phyloP scores from a whole-genome alignment of 2,888 invertebrate genomes.

The Trissolcus brochymenae region DNA sequence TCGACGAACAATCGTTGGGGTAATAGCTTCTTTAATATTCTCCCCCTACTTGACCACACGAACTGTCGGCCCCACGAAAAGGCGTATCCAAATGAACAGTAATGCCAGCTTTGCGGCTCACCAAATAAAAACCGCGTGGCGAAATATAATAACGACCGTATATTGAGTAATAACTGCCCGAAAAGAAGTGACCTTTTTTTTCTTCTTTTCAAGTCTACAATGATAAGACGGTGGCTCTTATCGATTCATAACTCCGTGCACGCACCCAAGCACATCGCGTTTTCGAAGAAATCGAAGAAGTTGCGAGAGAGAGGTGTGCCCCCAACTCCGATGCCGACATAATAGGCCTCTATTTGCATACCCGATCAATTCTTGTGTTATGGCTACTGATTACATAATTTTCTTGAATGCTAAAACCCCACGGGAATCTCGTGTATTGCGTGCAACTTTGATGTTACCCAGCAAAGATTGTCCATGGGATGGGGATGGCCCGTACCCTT shows the following conservation, averaged over 20 bases:
- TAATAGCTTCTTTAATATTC: conserved; percentile 56
- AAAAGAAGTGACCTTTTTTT: conserved; percentile 13
- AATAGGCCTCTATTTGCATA: conserved; percentile 70
- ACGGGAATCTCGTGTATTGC: conserved; percentile 65
- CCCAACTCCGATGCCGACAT: conserved; percentile 26
- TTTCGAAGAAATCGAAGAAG: conserved; percentile 39
- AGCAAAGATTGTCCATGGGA: conserved; percentile 46
- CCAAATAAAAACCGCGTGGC: conserved; percentile 27
- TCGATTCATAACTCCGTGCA: conserved; percentile 40
- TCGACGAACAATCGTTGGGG: conserved; percentile 46
- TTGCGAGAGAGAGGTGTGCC: conserved; percentile 25
- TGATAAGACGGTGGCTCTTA: conserved; percentile 38
- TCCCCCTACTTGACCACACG: conserved; percentile 47
- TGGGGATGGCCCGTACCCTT: conserved; percentile 42
- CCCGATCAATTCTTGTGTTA: conserved; percentile 67
- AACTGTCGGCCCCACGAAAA: conserved; percentile 19
- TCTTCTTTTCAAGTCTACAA: conserved; percentile 28
- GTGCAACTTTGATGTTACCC: conserved; percentile 73
- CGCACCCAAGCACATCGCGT: conserved; percentile 16
- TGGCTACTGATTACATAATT: conserved; percentile 73
- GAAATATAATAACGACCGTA: conserved; percentile 40
- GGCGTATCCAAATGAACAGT: conserved; percentile 60
- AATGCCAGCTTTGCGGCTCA: conserved; percentile 49
- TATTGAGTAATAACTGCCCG: conserved; percentile 28
- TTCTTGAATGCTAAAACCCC: conserved; percentile 73